Percentiles rank a stretch among this genome's conserved stretches.
phyloP scores from a whole-genome alignment of 2,888 invertebrate genomes.

The Sesamia inferens region DNA sequence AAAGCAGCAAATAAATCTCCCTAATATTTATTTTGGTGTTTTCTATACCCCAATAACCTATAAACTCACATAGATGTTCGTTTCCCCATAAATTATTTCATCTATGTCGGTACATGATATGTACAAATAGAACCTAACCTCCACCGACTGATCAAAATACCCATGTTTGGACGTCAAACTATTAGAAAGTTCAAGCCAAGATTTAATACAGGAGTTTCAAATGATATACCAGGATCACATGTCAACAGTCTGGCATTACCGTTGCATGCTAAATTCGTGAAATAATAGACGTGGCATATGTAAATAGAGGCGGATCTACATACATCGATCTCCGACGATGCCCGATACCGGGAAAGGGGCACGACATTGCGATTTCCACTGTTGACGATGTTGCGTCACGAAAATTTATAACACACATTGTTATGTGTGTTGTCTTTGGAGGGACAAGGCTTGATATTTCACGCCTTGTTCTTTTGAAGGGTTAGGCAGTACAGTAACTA shows the following conservation, averaged over 20 bases:
- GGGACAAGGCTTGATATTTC: too few relatives aligned
- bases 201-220: slow-evolving; percentile 62
- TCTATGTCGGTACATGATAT: neutral
- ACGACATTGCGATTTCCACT: slow-evolving; percentile 76
- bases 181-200: slow-evolving; percentile 57
- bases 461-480: neutral
- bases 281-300: slow-evolving; percentile 87
- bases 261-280: slow-evolving; percentile 79
- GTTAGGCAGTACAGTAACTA: too few relatives aligned
- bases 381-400: slow-evolving; percentile 56
- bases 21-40: too few relatives aligned
- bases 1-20: too few relatives aligned
- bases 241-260: slow-evolving; percentile 64
- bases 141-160: slow-evolving; percentile 26
- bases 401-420: neutral
- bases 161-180: slow-evolving; percentile 54
- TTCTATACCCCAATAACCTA: too few relatives aligned
- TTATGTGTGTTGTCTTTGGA: too few relatives aligned
- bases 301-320: slow-evolving; percentile 85
- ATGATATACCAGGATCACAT: slow-evolving; percentile 62
- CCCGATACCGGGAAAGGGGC: slow-evolving; percentile 77
- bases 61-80: too few relatives aligned
- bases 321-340: slow-evolving; percentile 84
- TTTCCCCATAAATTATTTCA: neutral
- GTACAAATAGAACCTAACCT: neutral